Evolutionary conservation across 2,797 vertebrate species (phyloP), one percentile per base, ranked within the genome.

Genomic region (Peromyscus aztecus): DNA sequence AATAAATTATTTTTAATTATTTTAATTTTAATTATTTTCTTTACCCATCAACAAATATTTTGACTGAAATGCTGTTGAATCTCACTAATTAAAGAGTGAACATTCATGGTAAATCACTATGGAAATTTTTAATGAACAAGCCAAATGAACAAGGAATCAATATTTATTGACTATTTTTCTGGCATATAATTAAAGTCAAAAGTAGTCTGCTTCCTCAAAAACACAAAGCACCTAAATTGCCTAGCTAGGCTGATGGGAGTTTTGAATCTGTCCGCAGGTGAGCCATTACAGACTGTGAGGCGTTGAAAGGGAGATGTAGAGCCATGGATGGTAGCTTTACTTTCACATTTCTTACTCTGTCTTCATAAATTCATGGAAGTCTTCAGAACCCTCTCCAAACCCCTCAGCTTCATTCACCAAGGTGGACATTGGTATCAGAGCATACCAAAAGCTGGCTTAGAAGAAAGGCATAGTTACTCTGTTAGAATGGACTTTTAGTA

Each of bases 121-220:
- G 90, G 77, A 80, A 94, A 96, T 55, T 87, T 94, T 97, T 97
- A 96, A 94, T 94, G 93, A 96, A 92, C 84, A 93, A 95, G 89
- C 34, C 73, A 96, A 97, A 86, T 96, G 49, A 96, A 95, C 89
- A 82, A 96, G 95, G 96, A 97, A 94, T 97, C 94, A 55, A 80
- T 96, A 90, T 88, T 78, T 97, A 96, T 93, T 87, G 78, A 97
- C 94, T 90, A 86, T 61, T 91, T 95, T 95, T 73, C 46, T 96
- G 81, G 77, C 84, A 86, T 80, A 85, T 89, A 92, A 94, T 97
- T 93, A 96, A 96, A 93, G 23, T 67, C 88, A 91, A 77, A 95
- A 85, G 86, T 65, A 88, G 76, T 93, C n/a, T 83, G 84, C 57
- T 97, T 81, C 49, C 63, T 94, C 84, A 93, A 73, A 90, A 61